phyloP scores from a whole-genome alignment of 2,888 invertebrate species.

The Stomorhina lunata region DNA sequence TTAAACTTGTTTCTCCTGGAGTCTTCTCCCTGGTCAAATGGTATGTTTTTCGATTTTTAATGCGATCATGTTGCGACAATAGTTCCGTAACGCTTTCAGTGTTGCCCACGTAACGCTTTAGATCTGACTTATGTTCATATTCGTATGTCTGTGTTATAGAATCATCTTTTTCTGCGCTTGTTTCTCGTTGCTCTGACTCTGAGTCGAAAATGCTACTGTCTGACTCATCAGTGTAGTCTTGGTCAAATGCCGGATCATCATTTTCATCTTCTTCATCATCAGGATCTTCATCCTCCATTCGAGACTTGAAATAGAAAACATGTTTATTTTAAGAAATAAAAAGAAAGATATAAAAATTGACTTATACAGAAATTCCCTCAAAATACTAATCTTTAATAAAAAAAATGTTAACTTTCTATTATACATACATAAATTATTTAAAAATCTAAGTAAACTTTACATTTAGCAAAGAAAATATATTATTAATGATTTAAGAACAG shows the following conservation, averaged over 20 bases:
- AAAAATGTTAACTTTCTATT: too few species aligned
- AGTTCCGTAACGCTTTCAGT: constrained; percentile 78
- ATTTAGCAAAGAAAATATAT: too few species aligned
- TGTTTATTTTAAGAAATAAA: background rate
- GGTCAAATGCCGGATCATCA: constrained; percentile 72
- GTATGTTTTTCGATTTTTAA: constrained; percentile 79
- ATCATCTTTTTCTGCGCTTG: constrained; percentile 78
- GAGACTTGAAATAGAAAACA: constrained; percentile 37
- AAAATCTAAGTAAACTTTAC: too few species aligned
- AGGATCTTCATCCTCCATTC: constrained; percentile 48
- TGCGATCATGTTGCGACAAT: constrained; percentile 77
- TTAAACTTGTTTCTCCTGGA: constrained; percentile 71
- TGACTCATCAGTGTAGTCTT: constrained; percentile 77
- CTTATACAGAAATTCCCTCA: too few species aligned
- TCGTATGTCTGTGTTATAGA: constrained; percentile 70
- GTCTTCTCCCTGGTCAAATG: constrained; percentile 76
- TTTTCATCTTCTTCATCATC: constrained; percentile 63
- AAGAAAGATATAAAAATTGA: too few species aligned
- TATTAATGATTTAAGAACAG: too few species aligned
- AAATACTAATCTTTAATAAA: too few species aligned
- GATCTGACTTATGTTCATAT: constrained; percentile 68
- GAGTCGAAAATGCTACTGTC: constrained; percentile 79
- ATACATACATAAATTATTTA: too few species aligned
- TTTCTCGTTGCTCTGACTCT: constrained; percentile 77
- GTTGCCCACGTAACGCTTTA: constrained; percentile 78